Percentiles rank a stretch among this genome's conserved stretches.
phyloP scores from a whole-genome alignment of 1,140 invertebrate species.

The Eupristina koningsbergeri region DNA sequence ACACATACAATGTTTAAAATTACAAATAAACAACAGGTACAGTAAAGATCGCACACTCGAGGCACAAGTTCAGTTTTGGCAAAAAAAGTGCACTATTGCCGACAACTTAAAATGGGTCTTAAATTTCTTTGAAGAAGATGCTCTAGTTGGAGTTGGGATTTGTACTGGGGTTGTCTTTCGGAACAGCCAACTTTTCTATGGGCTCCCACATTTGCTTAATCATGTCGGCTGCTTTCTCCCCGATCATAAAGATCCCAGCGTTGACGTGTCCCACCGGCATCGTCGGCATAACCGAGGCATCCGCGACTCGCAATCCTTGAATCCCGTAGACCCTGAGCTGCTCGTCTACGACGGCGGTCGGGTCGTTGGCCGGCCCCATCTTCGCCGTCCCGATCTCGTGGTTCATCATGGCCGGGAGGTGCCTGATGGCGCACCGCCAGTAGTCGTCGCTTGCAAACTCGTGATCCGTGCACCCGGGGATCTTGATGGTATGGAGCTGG shows the following conservation, averaged over 20 bases:
- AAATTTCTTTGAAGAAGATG: too few species aligned
- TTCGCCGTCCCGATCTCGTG: constrained; percentile 82
- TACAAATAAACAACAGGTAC: too few species aligned
- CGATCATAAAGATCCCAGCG: constrained; percentile 87
- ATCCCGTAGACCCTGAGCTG: constrained; percentile 81
- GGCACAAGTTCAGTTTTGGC: too few species aligned
- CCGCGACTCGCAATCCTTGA: constrained; percentile 80
- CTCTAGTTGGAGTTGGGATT: too few species aligned
- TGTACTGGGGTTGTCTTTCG: background rate
- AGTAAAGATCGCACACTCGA: too few species aligned
- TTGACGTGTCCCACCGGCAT: constrained; percentile 83
- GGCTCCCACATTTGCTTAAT: constrained; percentile 75
- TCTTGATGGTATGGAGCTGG: constrained; percentile 73
- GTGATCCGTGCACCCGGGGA: constrained; percentile 76
- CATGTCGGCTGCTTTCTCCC: constrained; percentile 87
- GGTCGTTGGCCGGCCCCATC: constrained; percentile 82
- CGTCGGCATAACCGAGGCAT: constrained; percentile 84
- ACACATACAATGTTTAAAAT: background rate
- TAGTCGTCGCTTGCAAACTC: constrained; percentile 78
- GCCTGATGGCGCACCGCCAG: constrained; percentile 82
- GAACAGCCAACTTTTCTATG: background rate
- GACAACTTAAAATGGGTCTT: too few species aligned
- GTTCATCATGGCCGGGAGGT: constrained; percentile 78
- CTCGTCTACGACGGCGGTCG: constrained; percentile 82
- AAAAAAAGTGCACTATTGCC: too few species aligned